Conservation (phyloP, 2,113 vertebrate genomes). For the Rhabdornis inornatus region DNA sequence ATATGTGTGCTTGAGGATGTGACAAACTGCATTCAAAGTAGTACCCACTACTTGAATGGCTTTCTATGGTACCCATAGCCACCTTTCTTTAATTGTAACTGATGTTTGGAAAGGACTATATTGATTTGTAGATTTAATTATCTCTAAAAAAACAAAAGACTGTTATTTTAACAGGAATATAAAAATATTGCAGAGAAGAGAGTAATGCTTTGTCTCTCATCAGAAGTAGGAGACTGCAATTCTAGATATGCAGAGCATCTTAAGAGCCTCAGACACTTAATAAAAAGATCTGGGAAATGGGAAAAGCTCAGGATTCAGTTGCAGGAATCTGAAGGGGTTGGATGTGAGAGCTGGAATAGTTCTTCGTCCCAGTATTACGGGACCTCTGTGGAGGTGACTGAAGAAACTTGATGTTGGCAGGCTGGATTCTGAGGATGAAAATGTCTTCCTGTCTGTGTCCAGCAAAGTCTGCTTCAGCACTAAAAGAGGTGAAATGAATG, state of each 20-base stretch:
- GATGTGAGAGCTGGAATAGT: rapidly evolving
- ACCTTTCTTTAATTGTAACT: neutral
- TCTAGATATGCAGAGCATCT: neutral
- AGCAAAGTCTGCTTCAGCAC: neutral
- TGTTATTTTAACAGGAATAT: neutral
- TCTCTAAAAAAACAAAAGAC: neutral
- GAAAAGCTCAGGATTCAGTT: neutral
- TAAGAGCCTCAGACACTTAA: neutral
- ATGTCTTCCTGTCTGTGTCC: rapidly evolving
- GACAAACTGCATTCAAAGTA: neutral
- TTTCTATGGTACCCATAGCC: neutral
- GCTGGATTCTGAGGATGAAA: neutral
- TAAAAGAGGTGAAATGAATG: neutral
- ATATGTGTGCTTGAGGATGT: neutral
- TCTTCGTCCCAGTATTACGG: neutral
- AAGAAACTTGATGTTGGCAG: neutral
- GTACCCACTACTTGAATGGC: neutral
- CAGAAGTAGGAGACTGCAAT: neutral
- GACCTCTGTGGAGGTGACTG: neutral
- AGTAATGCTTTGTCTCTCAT: neutral
- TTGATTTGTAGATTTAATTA: neutral
- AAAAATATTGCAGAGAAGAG: neutral
- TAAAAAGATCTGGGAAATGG: neutral
- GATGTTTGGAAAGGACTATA: neutral
- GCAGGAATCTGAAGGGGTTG: neutral